phyloP scores from a whole-genome alignment of 2,113 vertebrate species.

The Balaeniceps rex region DNA sequence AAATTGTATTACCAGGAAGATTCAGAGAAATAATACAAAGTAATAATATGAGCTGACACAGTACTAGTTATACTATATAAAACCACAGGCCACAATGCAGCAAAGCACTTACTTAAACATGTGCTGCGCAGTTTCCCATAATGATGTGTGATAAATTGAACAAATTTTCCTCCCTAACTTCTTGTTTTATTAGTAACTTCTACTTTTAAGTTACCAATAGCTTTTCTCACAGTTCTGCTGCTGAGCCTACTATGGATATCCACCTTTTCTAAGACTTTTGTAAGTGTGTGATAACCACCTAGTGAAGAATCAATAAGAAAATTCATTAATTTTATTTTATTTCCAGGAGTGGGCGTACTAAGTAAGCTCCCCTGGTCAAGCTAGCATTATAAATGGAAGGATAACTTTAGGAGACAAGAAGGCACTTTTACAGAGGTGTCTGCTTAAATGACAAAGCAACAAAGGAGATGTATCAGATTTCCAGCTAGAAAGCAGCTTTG shows the following conservation, averaged over 20 bases:
- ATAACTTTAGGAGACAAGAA: background rate
- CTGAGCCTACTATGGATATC: background rate
- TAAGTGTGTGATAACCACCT: background rate
- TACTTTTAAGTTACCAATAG: background rate
- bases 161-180: background rate
- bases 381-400: background rate
- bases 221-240: background rate
- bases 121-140: background rate
- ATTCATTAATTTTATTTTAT: background rate
- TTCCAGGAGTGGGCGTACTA: background rate
- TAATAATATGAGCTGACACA: background rate
- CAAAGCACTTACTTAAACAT: background rate
- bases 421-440: background rate
- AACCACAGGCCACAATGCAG: background rate
- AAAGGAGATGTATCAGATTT: background rate
- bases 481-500: background rate
- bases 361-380: background rate
- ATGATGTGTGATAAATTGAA: background rate
- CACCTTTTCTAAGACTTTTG: background rate
- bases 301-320: background rate
- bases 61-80: background rate
- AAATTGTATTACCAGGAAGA: background rate
- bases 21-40: background rate
- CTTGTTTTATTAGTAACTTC: background rate
- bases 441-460: background rate